Evolutionary conservation across 2,888 invertebrate species (phyloP), one percentile per base, ranked within the genome.

Genomic region (Toxonevra muliebris): DNA sequence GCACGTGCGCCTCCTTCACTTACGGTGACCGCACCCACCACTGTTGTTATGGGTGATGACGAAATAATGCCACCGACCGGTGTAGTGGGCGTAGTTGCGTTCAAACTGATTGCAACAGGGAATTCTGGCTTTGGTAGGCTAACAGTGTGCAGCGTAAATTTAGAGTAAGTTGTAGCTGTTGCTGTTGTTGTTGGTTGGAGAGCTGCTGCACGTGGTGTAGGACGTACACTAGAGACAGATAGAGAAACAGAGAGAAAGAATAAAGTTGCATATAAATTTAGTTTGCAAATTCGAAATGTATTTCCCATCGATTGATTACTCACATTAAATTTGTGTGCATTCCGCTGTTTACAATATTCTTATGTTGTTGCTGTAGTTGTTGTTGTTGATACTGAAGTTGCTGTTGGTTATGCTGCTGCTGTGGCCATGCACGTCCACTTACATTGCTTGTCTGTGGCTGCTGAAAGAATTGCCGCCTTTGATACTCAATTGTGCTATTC

Each of bases 121-220:
- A 89, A 91, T 84, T 93, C 93, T 0, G 93, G 93, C 69, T 89
- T 86, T 0, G 94, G 94, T 74, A 94, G 86, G 78, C 92, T 92
- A 66, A 90, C 91, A 42, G 91, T 90, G 75, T 91, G 91, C 62
- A 91, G 80, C 4, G 90, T 90, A 74, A 88, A 91, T 82, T 90
- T 92, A 62, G 84, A 80, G 61, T 78, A 80, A 68, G 86, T 87
- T 82, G 76, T 87, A 82, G 82, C 87, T 17, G 69, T 65, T 57
- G 80, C 76, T 3, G 77, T 78, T 69, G 83, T 82, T 73, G 79
- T 88, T 30, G 30, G 30, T 30, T 30, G 30, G 30, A 30, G 30
- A n/a, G 69, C 65, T 17, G 69, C 65, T 52, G 79, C 76, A 4
- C 77, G 79, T 69, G 83, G 82, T 73, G 79, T 88, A 79, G 76